Percentiles rank a stretch among this genome's conserved stretches.
phyloP scores from a whole-genome alignment of 1,140 invertebrate genomes.

The Sitodiplosis mosellana region DNA sequence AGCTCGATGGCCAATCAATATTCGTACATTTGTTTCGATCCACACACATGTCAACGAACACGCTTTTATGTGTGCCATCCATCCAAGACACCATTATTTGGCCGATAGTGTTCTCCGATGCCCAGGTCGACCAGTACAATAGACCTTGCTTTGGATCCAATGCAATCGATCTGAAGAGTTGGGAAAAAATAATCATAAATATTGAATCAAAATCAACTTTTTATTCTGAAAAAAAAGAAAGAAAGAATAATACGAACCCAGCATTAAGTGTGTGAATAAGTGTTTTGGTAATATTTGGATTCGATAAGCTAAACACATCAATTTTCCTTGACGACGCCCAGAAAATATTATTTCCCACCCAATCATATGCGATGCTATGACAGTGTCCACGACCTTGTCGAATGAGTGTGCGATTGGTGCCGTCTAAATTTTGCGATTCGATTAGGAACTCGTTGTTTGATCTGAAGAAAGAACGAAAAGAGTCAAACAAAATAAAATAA shows the following conservation, averaged over 20 bases:
- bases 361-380: conserved; percentile 47
- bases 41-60: conserved; percentile 28
- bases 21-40: conserved; percentile 2
- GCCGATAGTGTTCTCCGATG: conserved; percentile 27
- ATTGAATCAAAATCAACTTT: background rate
- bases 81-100: conserved; percentile 48
- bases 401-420: conserved; percentile 36
- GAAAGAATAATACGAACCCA: background rate
- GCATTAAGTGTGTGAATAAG: conserved; percentile 6
- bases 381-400: conserved; percentile 34
- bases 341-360: conserved; percentile 62
- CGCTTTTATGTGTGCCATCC: conserved; percentile 49
- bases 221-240: no score
- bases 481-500: no score
- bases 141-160: conserved; percentile 21
- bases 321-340: conserved; percentile 39
- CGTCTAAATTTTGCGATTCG: conserved; percentile 61
- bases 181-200: background rate
- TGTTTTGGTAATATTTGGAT: conserved; percentile 13
- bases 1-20: conserved; percentile 69
- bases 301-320: conserved; percentile 13
- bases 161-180: conserved; percentile 16
- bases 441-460: conserved; percentile 31
- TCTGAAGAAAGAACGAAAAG: conserved; percentile 1
- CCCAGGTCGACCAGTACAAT: conserved; percentile 72